phyloP scores from a whole-genome alignment of 2,797 vertebrate species.

The Champsocephalus gunnari region DNA sequence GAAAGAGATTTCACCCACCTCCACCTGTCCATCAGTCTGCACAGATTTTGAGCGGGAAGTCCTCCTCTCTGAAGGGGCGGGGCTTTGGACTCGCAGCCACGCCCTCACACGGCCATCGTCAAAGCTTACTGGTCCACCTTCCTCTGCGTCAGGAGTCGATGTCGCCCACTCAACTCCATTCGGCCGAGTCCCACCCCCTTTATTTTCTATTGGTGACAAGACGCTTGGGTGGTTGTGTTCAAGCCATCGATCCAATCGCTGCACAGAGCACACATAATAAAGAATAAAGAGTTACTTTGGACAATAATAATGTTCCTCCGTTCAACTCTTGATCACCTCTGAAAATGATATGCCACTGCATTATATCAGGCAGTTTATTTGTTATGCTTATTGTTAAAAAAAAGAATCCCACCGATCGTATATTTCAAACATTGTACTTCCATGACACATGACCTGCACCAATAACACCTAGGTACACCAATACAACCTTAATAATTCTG shows the following conservation, averaged over 20 bases:
- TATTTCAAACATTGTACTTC: too few species aligned
- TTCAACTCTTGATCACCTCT: background rate
- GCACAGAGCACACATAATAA: background rate
- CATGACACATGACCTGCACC: too few species aligned
- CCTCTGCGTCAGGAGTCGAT: slow-evolving; percentile 57
- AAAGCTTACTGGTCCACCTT: slow-evolving; percentile 56
- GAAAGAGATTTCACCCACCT: slow-evolving; percentile 44
- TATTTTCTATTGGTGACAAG: background rate
- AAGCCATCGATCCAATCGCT: slow-evolving; percentile 30
- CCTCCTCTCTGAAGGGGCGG: slow-evolving; percentile 11
- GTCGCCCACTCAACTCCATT: slow-evolving; percentile 43
- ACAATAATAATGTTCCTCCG: background rate
- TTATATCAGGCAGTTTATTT: too few species aligned
- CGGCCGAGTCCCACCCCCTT: background rate
- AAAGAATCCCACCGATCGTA: too few species aligned
- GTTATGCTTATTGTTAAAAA: too few species aligned
- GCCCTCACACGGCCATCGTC: slow-evolving; percentile 78
- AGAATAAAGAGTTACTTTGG: accelerated
- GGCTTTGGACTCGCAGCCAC: slow-evolving; percentile 81
- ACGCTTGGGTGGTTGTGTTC: background rate
- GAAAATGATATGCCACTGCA: too few species aligned
- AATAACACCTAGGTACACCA: too few species aligned
- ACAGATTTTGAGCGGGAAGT: slow-evolving; percentile 70
- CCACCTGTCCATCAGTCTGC: slow-evolving; percentile 68
- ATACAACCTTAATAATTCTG: too few species aligned